Percentiles rank a stretch among this genome's conserved stretches.
These are phyloP conservation scores for Philhelius pedissequus DNA, from an alignment of 2,888 invertebrate species.

Conservation along the genomic window DNA sequence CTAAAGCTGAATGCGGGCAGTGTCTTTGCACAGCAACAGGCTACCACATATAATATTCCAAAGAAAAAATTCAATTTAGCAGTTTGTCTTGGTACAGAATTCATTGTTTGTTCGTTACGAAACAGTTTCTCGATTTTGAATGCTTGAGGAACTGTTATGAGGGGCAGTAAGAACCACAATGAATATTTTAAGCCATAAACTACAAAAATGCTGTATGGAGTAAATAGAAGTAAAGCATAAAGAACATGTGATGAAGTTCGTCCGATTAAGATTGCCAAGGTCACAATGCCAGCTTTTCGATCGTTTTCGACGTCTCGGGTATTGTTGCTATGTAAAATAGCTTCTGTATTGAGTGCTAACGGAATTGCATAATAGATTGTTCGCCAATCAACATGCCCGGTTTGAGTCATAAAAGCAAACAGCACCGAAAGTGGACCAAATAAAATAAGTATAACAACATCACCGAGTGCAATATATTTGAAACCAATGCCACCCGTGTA, in stretches of 20 bases:
- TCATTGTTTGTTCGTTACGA: slow-evolving; percentile 87
- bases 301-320: slow-evolving; percentile 94
- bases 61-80: slow-evolving; percentile 94
- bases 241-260: slow-evolving; percentile 93
- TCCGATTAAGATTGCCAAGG: slow-evolving; percentile 95
- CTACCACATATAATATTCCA: slow-evolving; percentile 92
- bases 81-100: slow-evolving; percentile 91
- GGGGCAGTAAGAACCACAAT: slow-evolving; percentile 92
- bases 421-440: slow-evolving; percentile 97
- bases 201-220: slow-evolving; percentile 93
- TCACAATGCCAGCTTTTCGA: slow-evolving; percentile 93
- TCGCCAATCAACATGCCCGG: slow-evolving; percentile 93
- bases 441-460: slow-evolving; percentile 93
- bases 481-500: slow-evolving; percentile 97
- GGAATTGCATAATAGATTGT: slow-evolving; percentile 96
- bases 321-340: slow-evolving; percentile 96
- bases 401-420: slow-evolving; percentile 95
- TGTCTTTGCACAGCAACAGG: slow-evolving; percentile 86
- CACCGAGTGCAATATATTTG: slow-evolving; percentile 96
- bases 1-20: slow-evolving; percentile 80
- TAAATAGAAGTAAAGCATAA: slow-evolving; percentile 92
- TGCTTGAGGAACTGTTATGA: slow-evolving; percentile 91
- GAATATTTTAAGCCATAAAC: slow-evolving; percentile 92
- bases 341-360: slow-evolving; percentile 95
- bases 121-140: slow-evolving; percentile 95